Evolutionary conservation across 2,797 vertebrate genomes (phyloP).

Genomic region (Nasua narica): DNA sequence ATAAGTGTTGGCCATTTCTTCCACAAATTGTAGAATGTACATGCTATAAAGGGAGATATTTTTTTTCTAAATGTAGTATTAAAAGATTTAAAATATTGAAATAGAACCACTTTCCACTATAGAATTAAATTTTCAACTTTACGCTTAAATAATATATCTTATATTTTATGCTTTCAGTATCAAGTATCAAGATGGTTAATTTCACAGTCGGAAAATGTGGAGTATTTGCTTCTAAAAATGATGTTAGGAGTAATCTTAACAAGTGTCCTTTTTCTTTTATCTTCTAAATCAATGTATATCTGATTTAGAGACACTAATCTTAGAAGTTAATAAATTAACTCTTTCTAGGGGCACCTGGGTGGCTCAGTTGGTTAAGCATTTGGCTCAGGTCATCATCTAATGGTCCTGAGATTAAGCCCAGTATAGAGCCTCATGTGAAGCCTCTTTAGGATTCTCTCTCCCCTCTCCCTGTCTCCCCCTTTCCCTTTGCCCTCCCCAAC

Average conservation of each 20-base stretch:
- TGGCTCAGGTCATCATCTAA: background rate
- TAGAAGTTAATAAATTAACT: background rate
- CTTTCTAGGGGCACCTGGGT: background rate
- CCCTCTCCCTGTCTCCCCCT: background rate
- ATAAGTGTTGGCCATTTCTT: slow-evolving; percentile 53
- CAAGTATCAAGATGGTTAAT: background rate
- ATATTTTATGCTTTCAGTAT: background rate
- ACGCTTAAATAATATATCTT: background rate
- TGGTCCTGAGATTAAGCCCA: background rate
- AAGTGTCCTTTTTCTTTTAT: background rate
- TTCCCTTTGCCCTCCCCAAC: background rate
- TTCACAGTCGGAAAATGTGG: background rate
- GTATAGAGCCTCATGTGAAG: background rate
- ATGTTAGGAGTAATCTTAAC: background rate
- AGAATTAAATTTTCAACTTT: background rate
- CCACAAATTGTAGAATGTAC: slow-evolving; percentile 57
- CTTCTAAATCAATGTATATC: background rate
- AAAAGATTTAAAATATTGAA: slow-evolving; percentile 19
- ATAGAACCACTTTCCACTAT: background rate
- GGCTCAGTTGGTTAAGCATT: background rate
- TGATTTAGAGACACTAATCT: background rate
- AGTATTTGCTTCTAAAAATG: background rate
- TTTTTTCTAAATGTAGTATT: background rate
- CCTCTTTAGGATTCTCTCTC: background rate
- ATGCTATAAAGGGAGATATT: slow-evolving; percentile 1